phyloP scores from a whole-genome alignment of 2,113 vertebrate species.

The Petrocephalus microphthalmus region DNA sequence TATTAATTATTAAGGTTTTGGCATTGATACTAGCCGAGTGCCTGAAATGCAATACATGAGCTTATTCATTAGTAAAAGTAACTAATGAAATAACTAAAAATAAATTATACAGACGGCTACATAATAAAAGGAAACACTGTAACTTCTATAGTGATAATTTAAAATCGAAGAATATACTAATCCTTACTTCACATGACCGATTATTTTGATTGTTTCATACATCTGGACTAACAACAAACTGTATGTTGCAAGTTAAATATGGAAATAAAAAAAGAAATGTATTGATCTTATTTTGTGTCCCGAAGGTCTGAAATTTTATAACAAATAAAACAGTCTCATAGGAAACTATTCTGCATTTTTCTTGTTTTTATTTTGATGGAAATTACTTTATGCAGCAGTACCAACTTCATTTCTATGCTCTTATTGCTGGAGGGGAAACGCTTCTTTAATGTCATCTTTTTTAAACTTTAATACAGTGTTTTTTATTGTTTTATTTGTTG shows the following conservation, averaged over 20 bases:
- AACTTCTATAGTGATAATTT: not conserved
- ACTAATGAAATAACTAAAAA: too few relatives aligned
- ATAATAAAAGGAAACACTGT: not conserved
- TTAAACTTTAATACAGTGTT: not conserved
- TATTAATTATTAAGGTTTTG: not conserved
- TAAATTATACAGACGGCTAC: not conserved
- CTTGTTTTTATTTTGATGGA: not conserved
- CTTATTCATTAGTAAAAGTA: not conserved
- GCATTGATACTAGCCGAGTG: not conserved
- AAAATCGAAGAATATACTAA: not conserved
- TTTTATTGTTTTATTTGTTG: not conserved
- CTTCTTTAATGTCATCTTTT: not conserved
- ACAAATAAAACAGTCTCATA: constrained; percentile 1
- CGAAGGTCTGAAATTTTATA: not conserved
- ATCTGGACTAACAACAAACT: not conserved
- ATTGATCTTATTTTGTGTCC: not conserved
- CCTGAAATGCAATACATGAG: not conserved
- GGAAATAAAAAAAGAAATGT: not conserved
- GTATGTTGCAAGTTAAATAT: not conserved
- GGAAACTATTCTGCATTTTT: not conserved
- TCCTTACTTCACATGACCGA: not conserved
- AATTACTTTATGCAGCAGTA: not conserved
- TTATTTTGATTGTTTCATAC: not conserved
- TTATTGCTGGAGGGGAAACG: not conserved
- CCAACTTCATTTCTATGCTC: not conserved